phyloP scores from a whole-genome alignment of 2,888 invertebrate species.

The Anthrax anthrax region DNA sequence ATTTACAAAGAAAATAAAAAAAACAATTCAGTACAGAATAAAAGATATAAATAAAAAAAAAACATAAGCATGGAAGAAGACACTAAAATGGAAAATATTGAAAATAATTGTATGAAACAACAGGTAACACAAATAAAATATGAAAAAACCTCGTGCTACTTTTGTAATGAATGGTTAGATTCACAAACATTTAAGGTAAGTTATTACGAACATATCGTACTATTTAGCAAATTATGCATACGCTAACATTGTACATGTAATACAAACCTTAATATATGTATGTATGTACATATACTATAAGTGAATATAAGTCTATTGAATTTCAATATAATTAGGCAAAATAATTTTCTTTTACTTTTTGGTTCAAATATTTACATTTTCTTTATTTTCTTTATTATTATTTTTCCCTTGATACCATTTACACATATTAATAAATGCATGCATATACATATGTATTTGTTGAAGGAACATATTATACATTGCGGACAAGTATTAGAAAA shows the following conservation, averaged over 20 bases:
- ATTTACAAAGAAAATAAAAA: too few species aligned
- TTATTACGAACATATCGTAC: too few species aligned
- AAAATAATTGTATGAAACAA: too few species aligned
- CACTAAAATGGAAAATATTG: too few species aligned
- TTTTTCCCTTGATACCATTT: not conserved
- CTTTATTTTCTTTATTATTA: not conserved
- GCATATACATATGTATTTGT: not conserved
- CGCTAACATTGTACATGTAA: too few species aligned
- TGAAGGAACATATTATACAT: slow-evolving; percentile 48
- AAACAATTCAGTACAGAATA: too few species aligned
- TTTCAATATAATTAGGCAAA: not conserved
- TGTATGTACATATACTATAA: too few species aligned
- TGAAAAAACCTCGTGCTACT: slow-evolving; percentile 47
- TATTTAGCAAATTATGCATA: too few species aligned
- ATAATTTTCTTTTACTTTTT: not conserved
- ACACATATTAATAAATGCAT: not conserved
- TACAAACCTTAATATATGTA: too few species aligned
- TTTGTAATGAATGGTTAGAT: slow-evolving; percentile 50
- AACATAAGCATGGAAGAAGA: not conserved
- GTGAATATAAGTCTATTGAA: too few species aligned
- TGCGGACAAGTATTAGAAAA: slow-evolving; percentile 59
- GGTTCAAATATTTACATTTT: not conserved
- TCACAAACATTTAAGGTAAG: slow-evolving; percentile 49
- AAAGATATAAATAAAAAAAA: not conserved
- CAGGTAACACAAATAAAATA: slow-evolving; percentile 20